These are phyloP conservation scores for Petroica traversi DNA, from an alignment of 2,113 vertebrate genomes.

Conservation along the genomic window DNA sequence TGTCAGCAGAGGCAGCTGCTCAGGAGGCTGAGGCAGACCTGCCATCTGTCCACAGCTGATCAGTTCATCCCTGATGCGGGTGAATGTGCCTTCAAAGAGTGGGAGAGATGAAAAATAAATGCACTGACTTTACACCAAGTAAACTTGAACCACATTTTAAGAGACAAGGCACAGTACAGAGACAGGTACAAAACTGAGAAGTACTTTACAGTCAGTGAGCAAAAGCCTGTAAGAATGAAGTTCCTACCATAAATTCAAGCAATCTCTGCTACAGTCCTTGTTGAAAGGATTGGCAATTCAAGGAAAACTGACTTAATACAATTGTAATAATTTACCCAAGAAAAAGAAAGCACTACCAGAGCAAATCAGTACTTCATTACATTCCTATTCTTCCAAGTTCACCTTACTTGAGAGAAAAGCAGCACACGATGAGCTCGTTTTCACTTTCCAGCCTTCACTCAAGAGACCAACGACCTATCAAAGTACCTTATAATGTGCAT, in stretches of 20 bases:
- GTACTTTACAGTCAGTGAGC: background rate
- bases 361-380: conserved; percentile 4
- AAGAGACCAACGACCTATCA: background rate
- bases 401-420: background rate
- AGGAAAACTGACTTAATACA: background rate
- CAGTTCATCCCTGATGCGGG: background rate
- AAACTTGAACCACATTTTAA: background rate
- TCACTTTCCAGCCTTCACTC: background rate
- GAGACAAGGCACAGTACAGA: background rate
- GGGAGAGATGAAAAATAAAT: background rate
- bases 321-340: background rate
- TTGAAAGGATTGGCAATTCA: background rate
- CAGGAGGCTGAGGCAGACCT: background rate
- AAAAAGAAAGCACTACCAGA: background rate
- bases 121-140: background rate
- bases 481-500: background rate
- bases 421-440: background rate
- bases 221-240: background rate
- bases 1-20: conserved; percentile 50
- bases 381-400: background rate
- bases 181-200: background rate
- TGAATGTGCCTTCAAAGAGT: conserved; percentile 10
- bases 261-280: background rate
- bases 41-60: conserved; percentile 59
- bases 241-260: background rate